Conservation (phyloP, 2,113 vertebrate genomes). For the Dicaeum eximium region DNA sequence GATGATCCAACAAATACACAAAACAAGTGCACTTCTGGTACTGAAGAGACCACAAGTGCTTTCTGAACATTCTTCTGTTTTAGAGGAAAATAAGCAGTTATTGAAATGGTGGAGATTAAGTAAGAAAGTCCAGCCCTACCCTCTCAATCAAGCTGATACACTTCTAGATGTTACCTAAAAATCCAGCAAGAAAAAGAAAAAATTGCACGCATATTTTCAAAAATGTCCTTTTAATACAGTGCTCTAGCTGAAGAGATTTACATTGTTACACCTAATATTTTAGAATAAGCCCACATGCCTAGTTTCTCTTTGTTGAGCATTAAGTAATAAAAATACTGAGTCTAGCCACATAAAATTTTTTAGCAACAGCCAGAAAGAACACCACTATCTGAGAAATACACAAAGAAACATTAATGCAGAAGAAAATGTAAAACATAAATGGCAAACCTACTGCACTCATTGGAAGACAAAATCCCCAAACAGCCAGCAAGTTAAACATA, state of each 20-base stretch:
- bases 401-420: not conserved
- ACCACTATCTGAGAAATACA: not conserved
- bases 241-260: not conserved
- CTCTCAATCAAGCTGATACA: not conserved
- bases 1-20: not conserved
- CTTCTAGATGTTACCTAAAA: not conserved
- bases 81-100: not conserved
- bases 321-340: not conserved
- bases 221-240: not conserved
- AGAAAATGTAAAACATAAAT: not conserved
- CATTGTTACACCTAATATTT: not conserved
- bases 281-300: not conserved
- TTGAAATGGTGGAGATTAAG: not conserved
- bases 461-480: not conserved
- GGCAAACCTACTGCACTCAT: not conserved
- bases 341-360: not conserved
- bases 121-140: not conserved
- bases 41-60: not conserved
- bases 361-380: not conserved
- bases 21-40: not conserved
- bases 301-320: not conserved
- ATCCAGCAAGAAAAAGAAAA: not conserved
- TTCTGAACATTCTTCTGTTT: not conserved
- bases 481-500: not conserved
- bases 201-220: not conserved